phyloP scores from a whole-genome alignment of 2,888 invertebrate species.

The Mythimna impura region DNA sequence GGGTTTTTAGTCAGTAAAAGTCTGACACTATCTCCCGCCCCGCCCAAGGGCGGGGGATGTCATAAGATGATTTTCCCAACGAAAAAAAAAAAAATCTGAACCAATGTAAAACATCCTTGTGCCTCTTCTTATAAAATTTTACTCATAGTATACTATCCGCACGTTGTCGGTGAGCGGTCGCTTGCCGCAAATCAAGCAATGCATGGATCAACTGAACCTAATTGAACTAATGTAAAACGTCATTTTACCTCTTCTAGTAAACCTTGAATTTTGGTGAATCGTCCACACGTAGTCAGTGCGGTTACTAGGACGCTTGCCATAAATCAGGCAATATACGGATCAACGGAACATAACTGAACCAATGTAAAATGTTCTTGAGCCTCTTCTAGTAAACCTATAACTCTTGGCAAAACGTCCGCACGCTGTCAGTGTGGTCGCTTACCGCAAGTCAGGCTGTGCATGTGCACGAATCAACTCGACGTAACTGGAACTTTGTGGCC shows the following conservation, averaged over 20 bases:
- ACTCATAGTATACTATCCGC: neutral
- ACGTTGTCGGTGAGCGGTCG: neutral
- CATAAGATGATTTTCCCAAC: too few species aligned
- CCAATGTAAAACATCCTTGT: too few species aligned
- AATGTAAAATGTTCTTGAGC: neutral
- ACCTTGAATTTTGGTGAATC: neutral
- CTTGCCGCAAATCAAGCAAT: neutral
- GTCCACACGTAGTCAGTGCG: slow-evolving; percentile 56
- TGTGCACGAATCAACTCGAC: slow-evolving; percentile 53
- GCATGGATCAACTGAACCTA: neutral
- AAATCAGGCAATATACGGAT: neutral
- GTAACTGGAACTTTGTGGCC: slow-evolving; percentile 51
- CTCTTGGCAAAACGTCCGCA: slow-evolving; percentile 23
- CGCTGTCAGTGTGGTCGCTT: slow-evolving; percentile 56
- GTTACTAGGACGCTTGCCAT: slow-evolving; percentile 16
- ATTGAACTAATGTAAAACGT: neutral
- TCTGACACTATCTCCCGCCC: too few species aligned
- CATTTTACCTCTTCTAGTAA: slow-evolving; percentile 14
- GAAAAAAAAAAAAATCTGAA: too few species aligned
- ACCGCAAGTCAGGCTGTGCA: slow-evolving; percentile 58
- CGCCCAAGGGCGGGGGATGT: too few species aligned
- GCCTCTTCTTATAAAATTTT: too few species aligned
- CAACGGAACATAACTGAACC: neutral
- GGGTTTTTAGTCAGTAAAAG: too few species aligned
- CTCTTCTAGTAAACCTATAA: slow-evolving; percentile 27